These are phyloP conservation scores for Ailuropoda melanoleuca DNA, from an alignment of 2,113 vertebrate genomes.

Conservation along the genomic window DNA sequence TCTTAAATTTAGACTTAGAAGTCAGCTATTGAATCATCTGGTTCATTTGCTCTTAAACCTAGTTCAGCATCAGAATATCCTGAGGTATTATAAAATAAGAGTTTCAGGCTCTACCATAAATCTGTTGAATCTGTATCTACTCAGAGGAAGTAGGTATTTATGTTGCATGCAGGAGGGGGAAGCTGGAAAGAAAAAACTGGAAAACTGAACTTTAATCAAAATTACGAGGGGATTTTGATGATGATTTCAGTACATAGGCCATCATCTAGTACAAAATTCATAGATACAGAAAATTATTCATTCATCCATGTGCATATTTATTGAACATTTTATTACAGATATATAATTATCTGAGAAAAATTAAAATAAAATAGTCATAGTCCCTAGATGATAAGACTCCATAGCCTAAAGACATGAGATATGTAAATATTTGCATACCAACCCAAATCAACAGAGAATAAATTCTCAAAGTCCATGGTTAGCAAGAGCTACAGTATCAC, in stretches of 20 bases:
- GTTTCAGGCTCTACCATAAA: not conserved
- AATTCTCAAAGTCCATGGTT: not conserved
- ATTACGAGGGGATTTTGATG: not conserved
- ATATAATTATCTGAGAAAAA: not conserved
- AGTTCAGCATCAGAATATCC: not conserved
- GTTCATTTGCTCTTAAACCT: not conserved
- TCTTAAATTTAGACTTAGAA: not conserved
- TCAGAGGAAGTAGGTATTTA: not conserved
- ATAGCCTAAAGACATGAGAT: not conserved
- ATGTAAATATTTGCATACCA: not conserved
- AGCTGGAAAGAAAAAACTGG: not conserved
- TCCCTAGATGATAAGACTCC: not conserved
- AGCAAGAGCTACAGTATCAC: not conserved
- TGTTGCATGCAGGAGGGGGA: not conserved
- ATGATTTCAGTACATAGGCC: not conserved
- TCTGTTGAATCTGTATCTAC: not conserved
- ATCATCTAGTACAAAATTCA: not conserved
- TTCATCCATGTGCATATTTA: not conserved
- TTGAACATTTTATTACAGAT: not conserved
- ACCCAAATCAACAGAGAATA: not conserved
- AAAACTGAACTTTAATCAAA: not conserved
- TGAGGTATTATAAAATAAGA: not conserved
- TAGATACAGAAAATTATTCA: not conserved
- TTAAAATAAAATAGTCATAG: not conserved
- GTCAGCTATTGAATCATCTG: not conserved